These are phyloP conservation scores for Platycheirus rosarum DNA, from an alignment of 2,888 invertebrate species.

Conservation along the genomic window DNA sequence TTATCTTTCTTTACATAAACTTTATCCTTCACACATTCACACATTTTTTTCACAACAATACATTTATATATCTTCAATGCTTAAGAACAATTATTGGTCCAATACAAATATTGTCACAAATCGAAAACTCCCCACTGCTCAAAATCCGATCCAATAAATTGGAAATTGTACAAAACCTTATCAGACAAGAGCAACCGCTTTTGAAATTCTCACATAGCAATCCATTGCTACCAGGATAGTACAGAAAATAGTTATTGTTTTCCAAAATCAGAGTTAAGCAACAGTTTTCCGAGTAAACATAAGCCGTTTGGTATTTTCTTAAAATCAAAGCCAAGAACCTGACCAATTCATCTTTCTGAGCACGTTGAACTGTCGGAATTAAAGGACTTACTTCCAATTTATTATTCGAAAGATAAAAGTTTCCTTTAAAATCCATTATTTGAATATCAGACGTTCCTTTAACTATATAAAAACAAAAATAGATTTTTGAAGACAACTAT, in stretches of 20 bases:
- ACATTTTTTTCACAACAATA: too few species aligned
- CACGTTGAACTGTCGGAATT: conserved; percentile 35
- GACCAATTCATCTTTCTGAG: conserved; percentile 38
- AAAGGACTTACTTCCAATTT: conserved; percentile 56
- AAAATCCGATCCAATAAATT: conserved; percentile 49
- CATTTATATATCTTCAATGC: not conserved
- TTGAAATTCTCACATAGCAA: conserved; percentile 3
- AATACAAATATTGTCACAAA: conserved; percentile 44
- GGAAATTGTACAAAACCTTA: conserved; percentile 53
- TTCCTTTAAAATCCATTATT: conserved; percentile 62
- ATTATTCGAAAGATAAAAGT: conserved; percentile 39
- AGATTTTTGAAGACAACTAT: too few species aligned
- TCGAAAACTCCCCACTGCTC: conserved; percentile 20
- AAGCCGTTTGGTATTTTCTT: conserved; percentile 62
- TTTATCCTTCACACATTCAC: too few species aligned
- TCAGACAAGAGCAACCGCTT: conserved; percentile 42
- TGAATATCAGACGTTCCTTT: conserved; percentile 45
- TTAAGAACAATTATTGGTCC: conserved; percentile 50
- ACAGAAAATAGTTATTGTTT: conserved; percentile 41
- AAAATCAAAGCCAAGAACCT: conserved; percentile 57
- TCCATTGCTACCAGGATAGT: conserved; percentile 50
- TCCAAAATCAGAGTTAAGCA: conserved; percentile 56
- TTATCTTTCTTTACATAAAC: too few species aligned
- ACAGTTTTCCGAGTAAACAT: conserved; percentile 50
- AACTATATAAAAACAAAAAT: conserved; percentile 44